phyloP scores from a whole-genome alignment of 1,140 invertebrate species.

The Trichonephila inaurata region DNA sequence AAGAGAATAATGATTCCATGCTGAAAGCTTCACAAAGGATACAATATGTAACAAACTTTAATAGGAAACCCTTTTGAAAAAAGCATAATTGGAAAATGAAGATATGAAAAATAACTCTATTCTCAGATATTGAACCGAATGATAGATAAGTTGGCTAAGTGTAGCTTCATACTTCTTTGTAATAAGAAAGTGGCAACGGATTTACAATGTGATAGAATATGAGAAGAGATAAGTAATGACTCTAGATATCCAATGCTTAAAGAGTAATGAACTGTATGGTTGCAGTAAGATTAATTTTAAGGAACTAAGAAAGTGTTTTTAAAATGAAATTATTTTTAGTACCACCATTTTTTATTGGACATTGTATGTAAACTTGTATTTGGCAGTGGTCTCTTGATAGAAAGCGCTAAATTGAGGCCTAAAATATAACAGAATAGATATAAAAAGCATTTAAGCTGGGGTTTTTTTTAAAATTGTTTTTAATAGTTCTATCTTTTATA shows the following conservation, averaged over 20 bases:
- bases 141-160: slow-evolving; percentile 27
- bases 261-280: not conserved
- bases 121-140: slow-evolving; percentile 11
- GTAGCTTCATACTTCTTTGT: slow-evolving; percentile 13
- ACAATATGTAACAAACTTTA: not conserved
- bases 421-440: no score
- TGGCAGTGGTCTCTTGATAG: no score
- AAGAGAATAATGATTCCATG: not conserved
- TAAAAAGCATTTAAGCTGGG: no score
- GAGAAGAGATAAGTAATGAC: slow-evolving; percentile 29
- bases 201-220: not conserved
- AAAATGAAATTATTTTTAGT: not conserved
- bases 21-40: not conserved
- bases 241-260: not conserved
- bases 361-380: no score
- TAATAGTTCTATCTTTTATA: no score
- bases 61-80: not conserved
- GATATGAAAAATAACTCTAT: slow-evolving; percentile 20
- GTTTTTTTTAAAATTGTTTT: no score
- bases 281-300: slow-evolving; percentile 49
- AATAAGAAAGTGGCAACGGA: not conserved
- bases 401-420: no score
- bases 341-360: not conserved
- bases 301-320: not conserved
- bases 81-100: slow-evolving; percentile 26